phyloP scores from a whole-genome alignment of 2,888 invertebrate genomes.

The Tipula confusa region DNA sequence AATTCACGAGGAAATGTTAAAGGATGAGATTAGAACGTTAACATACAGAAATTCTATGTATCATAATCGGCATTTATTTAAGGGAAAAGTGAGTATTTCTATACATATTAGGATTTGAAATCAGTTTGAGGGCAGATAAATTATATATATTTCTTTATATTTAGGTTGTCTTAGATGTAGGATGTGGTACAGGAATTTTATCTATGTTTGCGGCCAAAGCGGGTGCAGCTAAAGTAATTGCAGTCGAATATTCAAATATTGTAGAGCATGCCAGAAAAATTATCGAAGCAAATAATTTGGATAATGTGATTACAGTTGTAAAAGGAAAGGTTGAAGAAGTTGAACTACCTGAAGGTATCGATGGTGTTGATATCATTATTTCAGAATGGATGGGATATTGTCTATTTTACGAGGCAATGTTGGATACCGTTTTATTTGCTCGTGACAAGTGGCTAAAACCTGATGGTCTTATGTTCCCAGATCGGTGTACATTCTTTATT shows the following conservation, averaged over 20 bases:
- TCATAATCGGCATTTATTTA: conserved; percentile 97
- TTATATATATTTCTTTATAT: not conserved
- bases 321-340: conserved; percentile 95
- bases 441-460: conserved; percentile 94
- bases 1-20: conserved; percentile 99
- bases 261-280: conserved; percentile 96
- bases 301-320: conserved; percentile 74
- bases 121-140: not conserved
- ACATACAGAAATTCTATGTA: conserved; percentile 99
- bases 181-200: conserved; percentile 97
- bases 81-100: conserved; percentile 60
- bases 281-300: conserved; percentile 77
- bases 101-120: not conserved
- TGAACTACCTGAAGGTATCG: conserved; percentile 80
- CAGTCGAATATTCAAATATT: conserved; percentile 98
- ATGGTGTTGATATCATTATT: conserved; percentile 89
- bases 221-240: conserved; percentile 91
- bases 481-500: conserved; percentile 88
- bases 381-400: conserved; percentile 79
- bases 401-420: conserved; percentile 98
- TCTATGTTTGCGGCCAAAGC: conserved; percentile 99
- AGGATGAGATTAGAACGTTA: conserved; percentile 97
- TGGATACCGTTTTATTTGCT: conserved; percentile 97
- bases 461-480: conserved; percentile 83
- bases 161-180: conserved; percentile 91